Conservation (phyloP, 2,888 invertebrate genomes). For the Margaritifera margaritifera region DNA sequence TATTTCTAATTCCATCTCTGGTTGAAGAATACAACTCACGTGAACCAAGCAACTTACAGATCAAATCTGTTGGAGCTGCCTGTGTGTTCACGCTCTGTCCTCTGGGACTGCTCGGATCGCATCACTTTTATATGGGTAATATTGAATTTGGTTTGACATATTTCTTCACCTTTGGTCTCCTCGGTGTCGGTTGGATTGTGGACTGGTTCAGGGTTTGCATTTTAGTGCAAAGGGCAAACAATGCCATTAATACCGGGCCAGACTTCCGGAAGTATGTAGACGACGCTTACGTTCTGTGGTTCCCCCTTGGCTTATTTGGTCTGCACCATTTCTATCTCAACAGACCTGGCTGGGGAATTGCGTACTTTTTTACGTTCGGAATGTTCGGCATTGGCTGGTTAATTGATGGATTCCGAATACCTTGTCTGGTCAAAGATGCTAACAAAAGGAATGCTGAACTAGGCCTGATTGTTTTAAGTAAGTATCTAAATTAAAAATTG, state of each 20-base stretch:
- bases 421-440: conserved; percentile 41
- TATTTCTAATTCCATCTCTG: conserved; percentile 24
- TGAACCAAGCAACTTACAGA: background rate
- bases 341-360: conserved; percentile 40
- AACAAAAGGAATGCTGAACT: conserved; percentile 31
- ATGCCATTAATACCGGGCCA: conserved; percentile 12
- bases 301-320: conserved; percentile 36
- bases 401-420: conserved; percentile 56
- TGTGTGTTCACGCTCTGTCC: conserved; percentile 25
- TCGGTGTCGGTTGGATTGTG: conserved; percentile 53
- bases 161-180: conserved; percentile 43
- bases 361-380: conserved; percentile 50
- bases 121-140: conserved; percentile 50
- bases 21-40: conserved; percentile 13
- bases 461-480: background rate
- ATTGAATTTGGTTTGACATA: conserved; percentile 45
- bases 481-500: too few relatives aligned
- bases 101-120: conserved; percentile 35
- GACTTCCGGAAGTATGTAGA: conserved; percentile 36
- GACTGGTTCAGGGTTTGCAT: conserved; percentile 55
- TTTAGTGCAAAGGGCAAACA: conserved; percentile 47
- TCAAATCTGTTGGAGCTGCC: conserved; percentile 10
- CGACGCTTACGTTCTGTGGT: conserved; percentile 53
- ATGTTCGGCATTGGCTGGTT: conserved; percentile 54
- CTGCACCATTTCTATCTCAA: conserved; percentile 51